phyloP scores from a whole-genome alignment of 2,888 invertebrate species.

The Bruchidius siliquastri region DNA sequence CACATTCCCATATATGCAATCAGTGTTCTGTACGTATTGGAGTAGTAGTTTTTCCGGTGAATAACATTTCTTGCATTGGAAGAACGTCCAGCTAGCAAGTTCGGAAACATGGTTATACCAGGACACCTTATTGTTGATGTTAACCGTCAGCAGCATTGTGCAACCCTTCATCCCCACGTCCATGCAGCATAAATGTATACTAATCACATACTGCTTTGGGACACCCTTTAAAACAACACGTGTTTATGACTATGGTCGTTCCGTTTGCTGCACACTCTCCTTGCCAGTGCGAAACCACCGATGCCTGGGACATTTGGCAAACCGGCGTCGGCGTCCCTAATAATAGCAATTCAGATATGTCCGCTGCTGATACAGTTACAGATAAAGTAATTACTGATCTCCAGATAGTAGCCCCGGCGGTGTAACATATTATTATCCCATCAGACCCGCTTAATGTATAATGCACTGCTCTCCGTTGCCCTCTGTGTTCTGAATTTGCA shows the following conservation, averaged over 20 bases:
- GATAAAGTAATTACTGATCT: background rate
- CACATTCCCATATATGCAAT: no score
- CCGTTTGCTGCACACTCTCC: background rate
- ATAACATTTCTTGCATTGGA: no score
- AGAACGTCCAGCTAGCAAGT: no score
- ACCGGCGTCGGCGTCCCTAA: background rate
- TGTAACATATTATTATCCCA: conserved; percentile 5
- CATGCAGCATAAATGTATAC: no score
- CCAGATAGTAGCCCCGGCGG: background rate
- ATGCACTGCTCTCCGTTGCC: background rate
- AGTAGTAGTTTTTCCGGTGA: no score
- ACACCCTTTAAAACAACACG: background rate
- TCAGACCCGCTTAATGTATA: conserved; percentile 3
- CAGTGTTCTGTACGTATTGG: no score
- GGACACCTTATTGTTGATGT: no score
- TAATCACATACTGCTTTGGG: no score
- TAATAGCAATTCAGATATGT: background rate
- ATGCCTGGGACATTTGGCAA: background rate
- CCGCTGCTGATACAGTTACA: background rate
- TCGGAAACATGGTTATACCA: no score
- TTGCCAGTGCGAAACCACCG: background rate
- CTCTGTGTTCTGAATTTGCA: background rate
- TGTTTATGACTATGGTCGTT: background rate
- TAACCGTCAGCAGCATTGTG: no score
- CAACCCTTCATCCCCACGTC: no score